phyloP scores from a whole-genome alignment of 2,113 vertebrate genomes.

The Porphyrio hochstetteri region DNA sequence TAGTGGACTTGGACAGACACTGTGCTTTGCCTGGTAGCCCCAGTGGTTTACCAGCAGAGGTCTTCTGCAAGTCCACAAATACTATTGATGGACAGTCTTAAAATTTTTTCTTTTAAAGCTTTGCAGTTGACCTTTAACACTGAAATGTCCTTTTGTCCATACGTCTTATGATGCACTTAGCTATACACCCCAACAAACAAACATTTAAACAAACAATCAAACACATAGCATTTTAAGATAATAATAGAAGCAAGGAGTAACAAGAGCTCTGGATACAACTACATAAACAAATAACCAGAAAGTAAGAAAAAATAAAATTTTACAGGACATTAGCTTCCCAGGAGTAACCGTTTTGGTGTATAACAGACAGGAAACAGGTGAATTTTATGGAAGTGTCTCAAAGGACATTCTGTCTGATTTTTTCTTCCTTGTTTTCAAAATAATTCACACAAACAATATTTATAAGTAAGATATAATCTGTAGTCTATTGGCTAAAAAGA shows the following conservation, averaged over 20 bases:
- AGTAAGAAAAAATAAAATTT: not conserved
- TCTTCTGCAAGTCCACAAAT: not conserved
- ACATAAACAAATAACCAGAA: not conserved
- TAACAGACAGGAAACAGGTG: not conserved
- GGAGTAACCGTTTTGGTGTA: not conserved
- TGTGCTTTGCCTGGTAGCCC: not conserved
- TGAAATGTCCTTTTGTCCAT: not conserved
- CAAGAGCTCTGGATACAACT: not conserved
- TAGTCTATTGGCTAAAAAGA: not conserved
- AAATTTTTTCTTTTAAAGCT: not conserved
- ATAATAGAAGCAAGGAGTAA: not conserved
- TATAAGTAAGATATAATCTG: not conserved
- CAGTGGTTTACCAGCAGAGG: not conserved
- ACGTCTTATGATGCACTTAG: not conserved
- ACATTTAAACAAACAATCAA: not conserved
- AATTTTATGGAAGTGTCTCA: not conserved
- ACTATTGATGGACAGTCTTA: not conserved
- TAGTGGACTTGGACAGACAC: not conserved
- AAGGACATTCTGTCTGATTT: not conserved
- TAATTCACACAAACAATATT: not conserved
- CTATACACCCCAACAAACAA: not conserved
- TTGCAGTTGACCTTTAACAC: slow-evolving; percentile 21
- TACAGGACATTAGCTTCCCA: not conserved
- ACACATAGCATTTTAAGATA: not conserved
- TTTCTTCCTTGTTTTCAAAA: not conserved